These are phyloP conservation scores for Xanthorhoe spadicearia DNA, from an alignment of 2,888 invertebrate species.

Conservation along the genomic window DNA sequence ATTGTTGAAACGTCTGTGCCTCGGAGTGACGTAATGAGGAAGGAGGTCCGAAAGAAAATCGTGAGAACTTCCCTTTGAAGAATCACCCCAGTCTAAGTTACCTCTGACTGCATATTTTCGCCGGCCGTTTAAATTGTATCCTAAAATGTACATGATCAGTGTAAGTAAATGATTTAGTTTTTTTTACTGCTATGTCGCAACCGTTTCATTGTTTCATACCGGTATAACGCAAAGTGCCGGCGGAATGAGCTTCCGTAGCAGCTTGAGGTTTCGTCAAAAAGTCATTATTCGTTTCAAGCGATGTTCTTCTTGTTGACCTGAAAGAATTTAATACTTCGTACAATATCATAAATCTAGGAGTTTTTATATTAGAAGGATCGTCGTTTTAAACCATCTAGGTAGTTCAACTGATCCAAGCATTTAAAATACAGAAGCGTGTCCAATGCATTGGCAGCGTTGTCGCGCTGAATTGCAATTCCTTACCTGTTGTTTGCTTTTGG, in stretches of 20 bases:
- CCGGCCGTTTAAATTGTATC: constrained; percentile 59
- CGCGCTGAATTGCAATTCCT: background rate
- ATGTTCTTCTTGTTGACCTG: constrained; percentile 70
- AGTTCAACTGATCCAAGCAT: too few species aligned
- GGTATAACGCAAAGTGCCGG: constrained; percentile 69
- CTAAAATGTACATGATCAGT: constrained; percentile 38
- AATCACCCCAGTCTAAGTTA: constrained; percentile 68
- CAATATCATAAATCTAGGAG: too few species aligned
- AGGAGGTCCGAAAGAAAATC: constrained; percentile 76
- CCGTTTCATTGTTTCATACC: background rate
- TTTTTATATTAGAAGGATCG: too few species aligned
- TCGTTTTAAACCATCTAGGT: too few species aligned
- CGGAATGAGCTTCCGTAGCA: constrained; percentile 68
- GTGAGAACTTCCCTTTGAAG: constrained; percentile 58
- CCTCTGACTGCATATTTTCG: constrained; percentile 58
- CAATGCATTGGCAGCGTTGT: too few species aligned
- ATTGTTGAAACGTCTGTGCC: constrained; percentile 62
- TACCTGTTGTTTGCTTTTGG: constrained; percentile 62
- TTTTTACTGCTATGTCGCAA: background rate
- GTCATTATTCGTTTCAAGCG: constrained; percentile 70
- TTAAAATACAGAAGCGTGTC: too few species aligned
- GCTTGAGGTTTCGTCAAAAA: constrained; percentile 62
- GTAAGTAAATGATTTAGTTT: background rate
- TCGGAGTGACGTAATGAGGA: constrained; percentile 78
- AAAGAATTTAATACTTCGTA: constrained; percentile 30